Percentiles rank a stretch among this genome's conserved stretches.
Evolutionary conservation across 2,113 vertebrate genomes (phyloP).

Genomic region (Coregonus clupeaformis): DNA sequence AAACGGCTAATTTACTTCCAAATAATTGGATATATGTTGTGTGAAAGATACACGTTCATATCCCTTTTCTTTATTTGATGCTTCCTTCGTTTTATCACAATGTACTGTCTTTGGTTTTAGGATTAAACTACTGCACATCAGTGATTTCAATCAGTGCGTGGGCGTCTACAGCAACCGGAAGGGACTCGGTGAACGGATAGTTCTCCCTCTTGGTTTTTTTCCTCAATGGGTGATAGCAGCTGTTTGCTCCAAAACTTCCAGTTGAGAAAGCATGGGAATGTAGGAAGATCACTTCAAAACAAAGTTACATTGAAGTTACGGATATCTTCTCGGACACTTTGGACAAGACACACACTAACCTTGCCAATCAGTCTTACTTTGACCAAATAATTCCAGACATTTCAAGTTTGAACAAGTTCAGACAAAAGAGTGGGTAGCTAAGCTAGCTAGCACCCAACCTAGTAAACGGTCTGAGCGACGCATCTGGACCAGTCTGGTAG

Average conservation of each 20-base stretch:
- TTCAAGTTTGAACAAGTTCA: slow-evolving; percentile 42
- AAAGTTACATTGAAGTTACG: background rate
- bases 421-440: slow-evolving; percentile 65
- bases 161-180: too few relatives aligned
- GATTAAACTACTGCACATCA: too few relatives aligned
- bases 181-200: too few relatives aligned
- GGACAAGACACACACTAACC: background rate
- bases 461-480: slow-evolving; percentile 29
- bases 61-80: too few relatives aligned
- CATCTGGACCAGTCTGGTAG: slow-evolving; percentile 48
- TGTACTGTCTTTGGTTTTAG: too few relatives aligned
- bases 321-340: slow-evolving; percentile 29
- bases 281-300: slow-evolving; percentile 37
- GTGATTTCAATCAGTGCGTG: too few relatives aligned
- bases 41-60: too few relatives aligned
- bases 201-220: background rate
- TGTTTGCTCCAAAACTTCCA: slow-evolving; percentile 58
- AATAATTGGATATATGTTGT: too few relatives aligned
- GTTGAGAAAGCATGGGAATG: slow-evolving; percentile 67
- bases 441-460: slow-evolving; percentile 43
- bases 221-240: slow-evolving; percentile 66
- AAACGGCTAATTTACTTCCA: too few relatives aligned
- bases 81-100: too few relatives aligned
- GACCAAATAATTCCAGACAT: slow-evolving; percentile 2
- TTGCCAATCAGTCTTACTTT: background rate